Percentiles rank a stretch among this genome's conserved stretches.
Conservation (phyloP, 2,888 invertebrate genomes). For the Xanthorhoe designata region DNA sequence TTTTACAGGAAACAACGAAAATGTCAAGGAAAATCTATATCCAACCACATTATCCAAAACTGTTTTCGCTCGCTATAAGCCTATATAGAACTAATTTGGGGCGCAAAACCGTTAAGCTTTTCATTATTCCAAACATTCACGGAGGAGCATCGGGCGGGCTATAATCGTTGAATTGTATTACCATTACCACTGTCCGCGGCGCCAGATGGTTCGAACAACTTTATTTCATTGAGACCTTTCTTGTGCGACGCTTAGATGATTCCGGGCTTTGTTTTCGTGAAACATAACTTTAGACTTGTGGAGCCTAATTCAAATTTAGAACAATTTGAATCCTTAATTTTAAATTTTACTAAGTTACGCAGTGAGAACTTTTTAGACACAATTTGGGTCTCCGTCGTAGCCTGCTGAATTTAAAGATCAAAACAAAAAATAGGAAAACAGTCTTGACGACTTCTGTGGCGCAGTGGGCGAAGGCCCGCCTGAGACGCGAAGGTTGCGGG, state of each 20-base stretch:
- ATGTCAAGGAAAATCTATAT: slow-evolving; percentile 12
- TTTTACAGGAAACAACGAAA: slow-evolving; percentile 1
- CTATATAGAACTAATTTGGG: slow-evolving; percentile 75
- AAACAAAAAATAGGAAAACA: too few species aligned
- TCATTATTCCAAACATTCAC: slow-evolving; percentile 77
- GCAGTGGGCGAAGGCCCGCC: too few species aligned
- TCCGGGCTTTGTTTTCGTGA: slow-evolving; percentile 10
- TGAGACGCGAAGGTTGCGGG: too few species aligned
- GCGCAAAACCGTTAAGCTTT: slow-evolving; percentile 73
- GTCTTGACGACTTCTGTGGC: too few species aligned
- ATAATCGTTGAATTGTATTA: slow-evolving; percentile 84
- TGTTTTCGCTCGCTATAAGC: slow-evolving; percentile 24
- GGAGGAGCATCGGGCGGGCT: slow-evolving; percentile 63
- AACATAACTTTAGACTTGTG: neutral
- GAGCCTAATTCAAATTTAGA: neutral
- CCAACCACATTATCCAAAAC: slow-evolving; percentile 25
- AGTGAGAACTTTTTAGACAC: neutral
- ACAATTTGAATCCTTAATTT: neutral
- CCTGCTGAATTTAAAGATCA: too few species aligned
- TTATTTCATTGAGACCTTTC: slow-evolving; percentile 69
- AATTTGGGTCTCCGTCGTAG: too few species aligned
- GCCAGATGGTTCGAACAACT: slow-evolving; percentile 81
- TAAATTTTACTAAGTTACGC: neutral
- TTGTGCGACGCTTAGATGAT: slow-evolving; percentile 48
- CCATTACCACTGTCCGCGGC: slow-evolving; percentile 81